Evolutionary conservation across 64 coral and sea anemone genomes (phyloP), one percentile per base, ranked within the genome.

Genomic region (Pocillopora damicornis): DNA sequence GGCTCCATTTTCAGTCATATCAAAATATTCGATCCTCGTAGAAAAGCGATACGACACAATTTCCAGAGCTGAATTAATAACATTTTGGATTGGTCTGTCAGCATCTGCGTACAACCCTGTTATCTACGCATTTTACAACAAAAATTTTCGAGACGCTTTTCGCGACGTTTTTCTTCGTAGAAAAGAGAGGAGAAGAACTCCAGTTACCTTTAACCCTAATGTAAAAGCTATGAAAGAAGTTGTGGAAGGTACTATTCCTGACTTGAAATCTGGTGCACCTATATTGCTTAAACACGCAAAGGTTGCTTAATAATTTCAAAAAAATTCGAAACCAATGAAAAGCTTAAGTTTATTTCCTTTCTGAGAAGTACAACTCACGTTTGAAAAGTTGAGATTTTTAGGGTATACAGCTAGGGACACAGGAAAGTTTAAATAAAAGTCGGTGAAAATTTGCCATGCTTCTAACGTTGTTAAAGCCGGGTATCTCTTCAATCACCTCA

Each of bases 51-150:
- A 61, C 17, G 11, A 91, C 26, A 63, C 75, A 1, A 91, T 94
- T 37, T 71, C 78, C 0, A 82, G 77, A 59, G 73, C 59, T 0
- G 93, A 94, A 34, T 91, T 94, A 36, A 94, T 94, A 8, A 91
- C 89, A 30, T 94, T 94, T 26, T 94, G 93, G 93, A 83, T 94
- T 66, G 93, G 93, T 22, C 76, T 94, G 20, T 88, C 93, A 59
- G 78, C 89, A 0, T 94, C 93, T 2, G 93, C 91, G 10, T 94
- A 94, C 22, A 94, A 94, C 56, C 93, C 93, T 56, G 58, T 90
- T 15, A 94, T 94, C 38, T 94, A 94, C 22, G 89, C 93, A 11
- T 94, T 94, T 36, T 91, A 91, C 63, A 94, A 94, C 74, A 94
- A 94, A 85, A 94, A 94, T 59, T 94, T 94, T 75, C 89, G 93